phyloP scores from a whole-genome alignment of 1,140 invertebrate genomes.

The Delia radicum region DNA sequence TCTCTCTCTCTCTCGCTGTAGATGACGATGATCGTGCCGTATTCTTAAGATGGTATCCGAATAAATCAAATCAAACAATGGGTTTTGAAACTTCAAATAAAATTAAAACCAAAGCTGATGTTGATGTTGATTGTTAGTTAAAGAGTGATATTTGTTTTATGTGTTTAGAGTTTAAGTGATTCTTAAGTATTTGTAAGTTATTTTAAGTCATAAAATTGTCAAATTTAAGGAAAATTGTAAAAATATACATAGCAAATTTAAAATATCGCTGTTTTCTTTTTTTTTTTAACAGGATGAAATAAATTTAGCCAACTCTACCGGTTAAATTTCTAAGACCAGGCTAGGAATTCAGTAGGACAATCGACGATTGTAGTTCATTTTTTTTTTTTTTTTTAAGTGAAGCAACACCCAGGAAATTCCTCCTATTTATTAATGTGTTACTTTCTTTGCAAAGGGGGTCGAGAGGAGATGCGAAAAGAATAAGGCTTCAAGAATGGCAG shows the following conservation, averaged over 20 bases:
- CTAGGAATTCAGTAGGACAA: too few relatives aligned
- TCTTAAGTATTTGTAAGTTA: slow-evolving; percentile 1
- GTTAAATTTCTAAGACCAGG: too few relatives aligned
- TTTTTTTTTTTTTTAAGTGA: too few relatives aligned
- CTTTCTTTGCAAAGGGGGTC: too few relatives aligned
- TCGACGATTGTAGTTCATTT: too few relatives aligned
- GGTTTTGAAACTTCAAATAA: slow-evolving; percentile 9
- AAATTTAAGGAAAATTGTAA: neutral
- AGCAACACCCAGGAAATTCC: too few relatives aligned
- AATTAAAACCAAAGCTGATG: neutral
- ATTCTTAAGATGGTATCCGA: slow-evolving; percentile 24
- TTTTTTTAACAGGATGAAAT: too few relatives aligned
- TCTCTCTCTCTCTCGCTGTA: neutral
- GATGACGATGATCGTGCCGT: slow-evolving; percentile 12
- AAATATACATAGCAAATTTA: neutral
- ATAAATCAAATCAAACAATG: slow-evolving; percentile 25
- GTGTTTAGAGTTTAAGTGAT: neutral
- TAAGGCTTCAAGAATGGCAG: too few relatives aligned
- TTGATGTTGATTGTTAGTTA: neutral
- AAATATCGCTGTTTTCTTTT: too few relatives aligned
- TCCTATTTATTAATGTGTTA: too few relatives aligned
- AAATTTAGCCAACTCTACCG: too few relatives aligned
- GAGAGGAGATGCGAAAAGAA: too few relatives aligned
- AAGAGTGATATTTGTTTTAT: neutral
- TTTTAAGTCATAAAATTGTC: neutral